A percentile compares a stretch with the other conserved stretches of the same genome.
These are phyloP conservation scores for Phrynocephalus guinanensis DNA, from an alignment of 2,797 vertebrate genomes.

Conservation along the genomic window DNA sequence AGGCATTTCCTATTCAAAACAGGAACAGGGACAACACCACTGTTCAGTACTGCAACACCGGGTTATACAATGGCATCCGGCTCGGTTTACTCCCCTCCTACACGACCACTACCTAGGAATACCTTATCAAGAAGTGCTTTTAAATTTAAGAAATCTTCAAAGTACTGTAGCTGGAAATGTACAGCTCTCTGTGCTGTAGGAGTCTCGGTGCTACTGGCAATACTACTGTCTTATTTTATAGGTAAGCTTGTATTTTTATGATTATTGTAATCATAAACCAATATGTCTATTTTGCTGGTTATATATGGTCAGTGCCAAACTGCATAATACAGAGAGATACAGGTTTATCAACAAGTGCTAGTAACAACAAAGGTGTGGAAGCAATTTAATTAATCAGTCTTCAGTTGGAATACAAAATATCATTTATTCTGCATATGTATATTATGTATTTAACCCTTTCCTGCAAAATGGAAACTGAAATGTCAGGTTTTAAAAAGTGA, in stretches of 20 bases:
- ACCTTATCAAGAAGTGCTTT: slow-evolving; percentile 96
- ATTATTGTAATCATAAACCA: background rate
- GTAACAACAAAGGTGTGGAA: slow-evolving; percentile 16
- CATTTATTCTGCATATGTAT: background rate
- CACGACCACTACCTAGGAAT: slow-evolving; percentile 95
- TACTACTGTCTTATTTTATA: slow-evolving; percentile 97
- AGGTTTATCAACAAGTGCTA: slow-evolving; percentile 2
- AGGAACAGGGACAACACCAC: slow-evolving; percentile 95
- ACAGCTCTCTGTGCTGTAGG: slow-evolving; percentile 95
- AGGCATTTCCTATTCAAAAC: slow-evolving; percentile 99
- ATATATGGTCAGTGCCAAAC: background rate
- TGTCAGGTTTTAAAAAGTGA: slow-evolving; percentile 46
- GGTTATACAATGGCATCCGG: slow-evolving; percentile 99
- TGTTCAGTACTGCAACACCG: slow-evolving; percentile 96
- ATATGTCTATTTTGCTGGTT: background rate
- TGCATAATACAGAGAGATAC: background rate
- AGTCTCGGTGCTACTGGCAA: slow-evolving; percentile 92
- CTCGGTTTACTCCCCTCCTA: slow-evolving; percentile 96
- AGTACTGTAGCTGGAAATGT: slow-evolving; percentile 98
- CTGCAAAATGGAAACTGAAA: slow-evolving; percentile 5
- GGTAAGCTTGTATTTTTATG: slow-evolving; percentile 80
- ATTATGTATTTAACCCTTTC: slow-evolving; percentile 39
- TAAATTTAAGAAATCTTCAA: slow-evolving; percentile 98
- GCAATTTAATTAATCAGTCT: slow-evolving; percentile 30
- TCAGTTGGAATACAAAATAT: slow-evolving; percentile 35